Conservation (phyloP, 2,797 vertebrate genomes). For the Peromyscus eremicus region DNA sequence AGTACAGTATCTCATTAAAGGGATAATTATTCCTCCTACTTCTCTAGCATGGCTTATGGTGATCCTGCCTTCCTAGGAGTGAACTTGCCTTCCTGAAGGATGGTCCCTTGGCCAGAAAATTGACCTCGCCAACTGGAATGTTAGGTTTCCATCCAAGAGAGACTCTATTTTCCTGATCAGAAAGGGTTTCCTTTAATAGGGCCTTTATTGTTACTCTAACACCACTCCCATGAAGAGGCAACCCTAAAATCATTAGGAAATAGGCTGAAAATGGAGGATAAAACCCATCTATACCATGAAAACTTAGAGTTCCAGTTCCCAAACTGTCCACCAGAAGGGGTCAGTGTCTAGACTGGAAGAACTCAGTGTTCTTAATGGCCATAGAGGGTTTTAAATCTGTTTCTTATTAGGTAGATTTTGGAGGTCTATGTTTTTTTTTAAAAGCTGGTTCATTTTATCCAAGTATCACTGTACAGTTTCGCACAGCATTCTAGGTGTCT, state of each 20-base stretch:
- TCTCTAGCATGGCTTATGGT: background rate
- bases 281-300: background rate
- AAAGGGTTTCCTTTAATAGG: background rate
- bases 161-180: background rate
- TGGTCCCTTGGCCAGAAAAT: background rate
- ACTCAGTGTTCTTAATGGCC: constrained; percentile 42
- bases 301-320: background rate
- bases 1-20: background rate
- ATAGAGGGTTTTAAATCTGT: constrained; percentile 35
- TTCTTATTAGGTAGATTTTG: constrained; percentile 36
- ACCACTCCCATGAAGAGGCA: background rate
- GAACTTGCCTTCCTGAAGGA: background rate
- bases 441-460: constrained; percentile 30
- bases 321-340: constrained; percentile 13
- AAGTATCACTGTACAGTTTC: constrained; percentile 31
- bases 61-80: background rate
- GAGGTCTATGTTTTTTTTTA: constrained; percentile 53
- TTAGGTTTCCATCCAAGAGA: background rate
- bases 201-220: background rate
- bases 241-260: background rate
- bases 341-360: background rate
- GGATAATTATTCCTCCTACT: background rate
- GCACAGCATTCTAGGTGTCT: constrained; percentile 43
- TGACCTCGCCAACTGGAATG: background rate
- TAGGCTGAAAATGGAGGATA: background rate